Evolutionary conservation across 2,888 invertebrate genomes (phyloP).

Genomic region (Macrophya annulata): DNA sequence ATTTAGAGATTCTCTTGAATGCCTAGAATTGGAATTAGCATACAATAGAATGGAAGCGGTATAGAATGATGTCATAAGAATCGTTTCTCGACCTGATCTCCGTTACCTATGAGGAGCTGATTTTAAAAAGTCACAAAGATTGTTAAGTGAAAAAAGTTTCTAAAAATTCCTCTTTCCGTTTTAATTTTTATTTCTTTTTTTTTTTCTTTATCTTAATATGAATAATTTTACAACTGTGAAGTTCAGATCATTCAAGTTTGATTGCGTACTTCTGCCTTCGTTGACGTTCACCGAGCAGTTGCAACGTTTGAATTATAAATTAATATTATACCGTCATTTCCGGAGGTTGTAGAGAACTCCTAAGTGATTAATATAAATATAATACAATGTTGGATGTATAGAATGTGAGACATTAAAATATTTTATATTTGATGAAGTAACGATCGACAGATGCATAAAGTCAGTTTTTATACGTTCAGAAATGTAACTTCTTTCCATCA

Average conservation of each 20-base stretch:
- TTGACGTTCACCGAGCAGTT: not conserved
- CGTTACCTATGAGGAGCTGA: not conserved
- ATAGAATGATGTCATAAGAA: slow-evolving; percentile 23
- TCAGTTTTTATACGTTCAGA: not conserved
- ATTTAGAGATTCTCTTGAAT: slow-evolving; percentile 41
- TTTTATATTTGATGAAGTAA: not conserved
- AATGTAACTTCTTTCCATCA: not conserved
- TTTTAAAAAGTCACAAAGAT: not conserved
- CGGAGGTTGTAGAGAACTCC: not conserved
- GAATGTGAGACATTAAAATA: not conserved
- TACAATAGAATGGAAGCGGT: slow-evolving; percentile 44
- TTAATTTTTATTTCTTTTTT: not conserved
- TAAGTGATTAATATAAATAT: not conserved
- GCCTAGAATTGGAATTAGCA: slow-evolving; percentile 19
- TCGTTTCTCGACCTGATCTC: slow-evolving; percentile 15
- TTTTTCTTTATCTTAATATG: not conserved
- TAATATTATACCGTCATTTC: slow-evolving; percentile 18
- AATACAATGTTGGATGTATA: not conserved
- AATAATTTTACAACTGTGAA: too few relatives aligned
- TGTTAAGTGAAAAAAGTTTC: not conserved
- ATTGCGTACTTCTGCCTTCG: slow-evolving; percentile 13
- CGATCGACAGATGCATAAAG: not conserved
- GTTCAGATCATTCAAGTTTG: not conserved
- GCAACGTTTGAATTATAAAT: slow-evolving; percentile 39
- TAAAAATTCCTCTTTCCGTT: not conserved